Conservation (phyloP, 2,888 invertebrate genomes). For the Pristionchus maxplancki region DNA sequence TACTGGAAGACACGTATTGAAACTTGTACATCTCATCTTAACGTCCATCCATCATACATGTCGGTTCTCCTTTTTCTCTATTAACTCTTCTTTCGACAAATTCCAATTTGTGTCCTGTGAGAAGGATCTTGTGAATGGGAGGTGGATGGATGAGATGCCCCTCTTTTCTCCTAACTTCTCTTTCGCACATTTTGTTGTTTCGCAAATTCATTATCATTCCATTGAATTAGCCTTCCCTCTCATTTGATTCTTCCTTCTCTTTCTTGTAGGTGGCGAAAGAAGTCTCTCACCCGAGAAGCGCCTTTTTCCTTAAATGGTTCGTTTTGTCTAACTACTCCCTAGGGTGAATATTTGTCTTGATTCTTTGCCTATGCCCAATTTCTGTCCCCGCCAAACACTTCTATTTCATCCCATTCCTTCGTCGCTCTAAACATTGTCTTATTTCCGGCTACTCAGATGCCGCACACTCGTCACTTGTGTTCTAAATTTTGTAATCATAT, state of each 20-base stretch:
- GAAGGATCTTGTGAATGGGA: conserved; percentile 17
- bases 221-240: background rate
- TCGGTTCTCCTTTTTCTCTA: background rate
- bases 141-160: background rate
- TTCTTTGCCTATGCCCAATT: conserved; percentile 28
- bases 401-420: conserved; percentile 7
- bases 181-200: background rate
- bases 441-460: background rate
- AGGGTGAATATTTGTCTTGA: conserved; percentile 38
- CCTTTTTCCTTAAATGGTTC: conserved; percentile 3
- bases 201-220: background rate
- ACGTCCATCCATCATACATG: conserved; percentile 40
- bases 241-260: background rate
- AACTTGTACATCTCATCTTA: background rate
- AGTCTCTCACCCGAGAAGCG: background rate
- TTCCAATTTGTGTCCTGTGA: conserved; percentile 38
- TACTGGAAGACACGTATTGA: conserved; percentile 17
- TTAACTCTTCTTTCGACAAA: conserved; percentile 26
- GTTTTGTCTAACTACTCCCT: conserved; percentile 14
- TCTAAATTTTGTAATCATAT: background rate
- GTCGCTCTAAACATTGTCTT: background rate
- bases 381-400: conserved; percentile 18
- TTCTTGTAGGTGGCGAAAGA: conserved; percentile 37
- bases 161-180: background rate
- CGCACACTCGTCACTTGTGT: background rate